Conservation (phyloP, 2,888 invertebrate species). For the Eretmocerus hayati region DNA sequence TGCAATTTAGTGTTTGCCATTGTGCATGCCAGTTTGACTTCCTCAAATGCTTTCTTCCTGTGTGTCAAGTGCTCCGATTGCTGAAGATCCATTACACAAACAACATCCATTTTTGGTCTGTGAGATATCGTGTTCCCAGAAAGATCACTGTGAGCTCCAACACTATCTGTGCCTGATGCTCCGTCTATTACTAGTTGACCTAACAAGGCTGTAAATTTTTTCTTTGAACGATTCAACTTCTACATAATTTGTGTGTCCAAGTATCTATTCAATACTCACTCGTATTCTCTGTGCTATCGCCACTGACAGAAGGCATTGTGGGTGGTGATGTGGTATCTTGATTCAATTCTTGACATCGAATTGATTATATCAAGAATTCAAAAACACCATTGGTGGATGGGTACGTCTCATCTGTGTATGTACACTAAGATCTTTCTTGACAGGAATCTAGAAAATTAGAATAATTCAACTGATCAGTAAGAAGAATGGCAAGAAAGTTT, state of each 20-base stretch:
- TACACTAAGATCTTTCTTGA: too few species aligned
- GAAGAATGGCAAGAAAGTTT: too few species aligned
- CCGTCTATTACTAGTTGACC: slow-evolving; percentile 32
- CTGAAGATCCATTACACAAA: slow-evolving; percentile 75
- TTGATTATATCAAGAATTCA: too few species aligned
- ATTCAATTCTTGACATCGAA: too few species aligned
- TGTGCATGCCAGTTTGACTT: slow-evolving; percentile 73
- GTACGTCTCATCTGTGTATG: too few species aligned
- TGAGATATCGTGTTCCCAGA: slow-evolving; percentile 50
- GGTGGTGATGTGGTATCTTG: slow-evolving; percentile 4
- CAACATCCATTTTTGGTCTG: slow-evolving; percentile 77
- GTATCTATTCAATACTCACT: too few species aligned
- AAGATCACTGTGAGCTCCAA: slow-evolving; percentile 58
- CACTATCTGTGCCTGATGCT: slow-evolving; percentile 51
- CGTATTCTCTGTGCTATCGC: slow-evolving; percentile 34
- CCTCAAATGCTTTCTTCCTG: slow-evolving; percentile 75
- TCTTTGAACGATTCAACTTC: too few species aligned
- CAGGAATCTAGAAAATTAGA: too few species aligned
- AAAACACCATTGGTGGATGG: too few species aligned
- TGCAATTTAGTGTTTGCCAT: slow-evolving; percentile 74
- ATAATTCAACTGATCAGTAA: too few species aligned
- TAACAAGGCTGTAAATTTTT: slow-evolving; percentile 2
- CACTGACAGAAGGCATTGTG: slow-evolving; percentile 39
- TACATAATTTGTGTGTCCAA: too few species aligned
- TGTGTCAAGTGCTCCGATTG: slow-evolving; percentile 66